Evolutionary conservation across 2,113 vertebrate species (phyloP).

Genomic region (Chunga burmeisteri): DNA sequence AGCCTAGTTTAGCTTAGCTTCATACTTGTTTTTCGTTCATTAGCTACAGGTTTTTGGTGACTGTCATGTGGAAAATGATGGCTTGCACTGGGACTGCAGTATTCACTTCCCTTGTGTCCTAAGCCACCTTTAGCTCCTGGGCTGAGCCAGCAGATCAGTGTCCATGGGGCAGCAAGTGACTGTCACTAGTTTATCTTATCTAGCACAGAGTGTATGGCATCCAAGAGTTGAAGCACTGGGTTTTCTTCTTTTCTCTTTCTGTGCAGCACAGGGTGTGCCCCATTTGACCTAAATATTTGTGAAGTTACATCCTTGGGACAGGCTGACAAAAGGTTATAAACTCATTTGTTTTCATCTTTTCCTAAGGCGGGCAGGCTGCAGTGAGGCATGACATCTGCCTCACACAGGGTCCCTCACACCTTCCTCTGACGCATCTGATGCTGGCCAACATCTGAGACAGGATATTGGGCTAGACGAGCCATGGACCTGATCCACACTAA

Average conservation of each 20-base stretch:
- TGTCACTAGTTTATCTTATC: slow-evolving; percentile 1
- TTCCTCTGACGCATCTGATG: slow-evolving; percentile 21
- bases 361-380: background rate
- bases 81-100: background rate
- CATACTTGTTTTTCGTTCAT: background rate
- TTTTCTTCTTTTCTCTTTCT: slow-evolving; percentile 26
- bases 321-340: slow-evolving; percentile 74
- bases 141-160: background rate
- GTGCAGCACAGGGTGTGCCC: slow-evolving; percentile 52
- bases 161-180: background rate
- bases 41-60: background rate
- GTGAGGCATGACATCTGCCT: background rate
- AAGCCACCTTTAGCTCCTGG: background rate
- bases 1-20: background rate
- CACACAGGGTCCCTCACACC: background rate
- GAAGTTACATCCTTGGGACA: slow-evolving; percentile 64
- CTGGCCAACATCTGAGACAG: background rate
- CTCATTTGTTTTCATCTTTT: slow-evolving; percentile 62
- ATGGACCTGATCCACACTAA: background rate
- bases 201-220: background rate
- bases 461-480: background rate
- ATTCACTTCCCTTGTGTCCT: background rate
- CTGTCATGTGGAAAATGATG: background rate
- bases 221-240: background rate
- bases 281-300: slow-evolving; percentile 68